Evolutionary conservation across 2,113 vertebrate genomes (phyloP), one percentile per base, ranked within the genome.

Genomic region (Myotis davidii): DNA sequence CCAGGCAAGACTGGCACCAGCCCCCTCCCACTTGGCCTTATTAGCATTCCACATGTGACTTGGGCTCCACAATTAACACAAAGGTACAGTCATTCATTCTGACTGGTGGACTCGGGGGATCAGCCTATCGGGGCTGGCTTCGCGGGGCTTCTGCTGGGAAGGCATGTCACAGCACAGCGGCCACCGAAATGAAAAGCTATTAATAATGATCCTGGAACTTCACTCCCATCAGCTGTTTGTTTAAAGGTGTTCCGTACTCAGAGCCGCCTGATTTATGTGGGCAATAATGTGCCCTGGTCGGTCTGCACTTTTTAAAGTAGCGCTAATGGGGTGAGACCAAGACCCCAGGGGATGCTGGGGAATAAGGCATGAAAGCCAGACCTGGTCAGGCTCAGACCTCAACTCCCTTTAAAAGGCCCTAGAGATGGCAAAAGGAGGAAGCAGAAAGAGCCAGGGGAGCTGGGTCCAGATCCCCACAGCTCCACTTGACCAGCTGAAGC

Each of bases 211-310:
- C 98, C 98, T 90, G 94, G 98, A 98, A 98, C 98, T 98, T 98
- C 98, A 98, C 98, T 98, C 98, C 98, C 98, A 98, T 98, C 98
- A 98, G 98, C 98, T 98, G 98, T 98, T 98, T 98, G 98, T 98
- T 99, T 98, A 99, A 98, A 98, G 98, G 98, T 98, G 98, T 98
- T 98, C 98, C 78, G 94, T 98, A 98, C 98, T 98, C 94, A 94
- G 98, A 98, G 98, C 97, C 77, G 97, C 95, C 98, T 98, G 98
- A 99, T 98, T 98, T 98, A 98, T 99, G 98, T 98, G 98, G 97
- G 98, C 98, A 98, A 98, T 98, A 99, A 98, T 65, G 97, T 89
- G 89, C 97, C 82, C 97, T 18, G 97, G 98, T 97, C 97, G 95
- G 98, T 98, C 98, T 91, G 96, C 98, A 97, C 98, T 98, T 98